Percentiles rank a stretch among this genome's conserved stretches.
These are phyloP conservation scores for Acyrthosiphon pisum DNA, from an alignment of 1,140 invertebrate species.

Conservation along the genomic window DNA sequence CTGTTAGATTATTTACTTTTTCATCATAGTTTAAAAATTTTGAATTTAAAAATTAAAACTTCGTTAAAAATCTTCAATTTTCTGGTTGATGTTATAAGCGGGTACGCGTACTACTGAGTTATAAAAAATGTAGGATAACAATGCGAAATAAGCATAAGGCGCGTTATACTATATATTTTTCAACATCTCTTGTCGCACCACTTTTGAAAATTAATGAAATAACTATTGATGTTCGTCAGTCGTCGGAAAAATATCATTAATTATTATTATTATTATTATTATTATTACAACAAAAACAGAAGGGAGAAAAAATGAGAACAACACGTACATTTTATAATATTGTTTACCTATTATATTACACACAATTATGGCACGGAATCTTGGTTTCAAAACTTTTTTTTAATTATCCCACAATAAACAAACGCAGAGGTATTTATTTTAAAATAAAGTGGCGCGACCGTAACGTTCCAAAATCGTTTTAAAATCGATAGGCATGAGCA, in stretches of 20 bases:
- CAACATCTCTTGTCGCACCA: background rate
- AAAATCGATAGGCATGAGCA: background rate
- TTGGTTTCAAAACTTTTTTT: background rate
- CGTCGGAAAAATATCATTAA: background rate
- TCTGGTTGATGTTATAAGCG: background rate
- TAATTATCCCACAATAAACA: background rate
- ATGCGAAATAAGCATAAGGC: background rate
- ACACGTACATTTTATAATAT: background rate
- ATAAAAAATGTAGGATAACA: background rate
- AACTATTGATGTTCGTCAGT: background rate
- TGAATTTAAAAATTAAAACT: conserved; percentile 3
- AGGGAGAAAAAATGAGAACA: background rate
- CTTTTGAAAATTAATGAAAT: background rate
- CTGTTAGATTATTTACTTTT: background rate
- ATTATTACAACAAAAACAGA: background rate
- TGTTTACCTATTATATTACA: background rate
- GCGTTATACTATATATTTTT: background rate
- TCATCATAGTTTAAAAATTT: background rate
- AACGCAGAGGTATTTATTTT: background rate
- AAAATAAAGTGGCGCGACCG: background rate
- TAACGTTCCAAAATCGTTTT: background rate
- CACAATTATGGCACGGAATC: background rate
- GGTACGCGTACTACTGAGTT: too few relatives aligned
- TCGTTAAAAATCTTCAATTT: background rate
- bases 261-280: background rate